phyloP scores from a whole-genome alignment of 2,113 vertebrate genomes.

The Scomber scombrus region DNA sequence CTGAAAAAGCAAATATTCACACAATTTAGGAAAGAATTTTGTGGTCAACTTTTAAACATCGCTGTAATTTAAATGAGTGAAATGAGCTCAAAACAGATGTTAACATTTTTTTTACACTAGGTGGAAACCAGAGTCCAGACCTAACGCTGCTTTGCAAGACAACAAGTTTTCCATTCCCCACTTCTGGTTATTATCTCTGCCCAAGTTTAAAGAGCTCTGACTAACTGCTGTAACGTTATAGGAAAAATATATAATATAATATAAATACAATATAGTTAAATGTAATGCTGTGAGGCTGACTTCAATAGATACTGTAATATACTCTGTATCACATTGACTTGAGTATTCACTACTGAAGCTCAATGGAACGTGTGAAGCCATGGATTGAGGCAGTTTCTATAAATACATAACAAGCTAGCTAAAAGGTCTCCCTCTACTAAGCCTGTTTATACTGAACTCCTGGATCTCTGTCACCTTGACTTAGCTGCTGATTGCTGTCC shows the following conservation, averaged over 20 bases:
- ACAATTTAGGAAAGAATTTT: not conserved
- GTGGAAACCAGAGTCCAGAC: conserved; percentile 7
- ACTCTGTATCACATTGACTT: not conserved
- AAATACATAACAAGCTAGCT: conserved; percentile 27
- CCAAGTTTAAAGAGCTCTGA: not conserved
- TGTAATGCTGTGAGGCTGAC: not conserved
- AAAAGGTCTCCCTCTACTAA: conserved; percentile 15
- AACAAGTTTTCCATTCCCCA: not conserved
- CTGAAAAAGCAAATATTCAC: not conserved
- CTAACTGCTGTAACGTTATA: not conserved
- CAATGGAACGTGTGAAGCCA: conserved; percentile 10
- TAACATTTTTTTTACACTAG: conserved; percentile 11
- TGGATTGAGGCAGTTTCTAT: conserved; percentile 22
- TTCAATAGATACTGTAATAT: not conserved
- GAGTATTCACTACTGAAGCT: not conserved
- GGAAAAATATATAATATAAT: too few species aligned
- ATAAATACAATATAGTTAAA: not conserved
- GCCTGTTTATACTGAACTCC: not conserved
- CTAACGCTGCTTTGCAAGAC: conserved; percentile 1
- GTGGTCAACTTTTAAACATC: not conserved
- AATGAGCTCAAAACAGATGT: not conserved
- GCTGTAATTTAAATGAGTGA: not conserved
- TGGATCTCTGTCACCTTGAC: conserved; percentile 46
- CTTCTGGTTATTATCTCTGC: not conserved
- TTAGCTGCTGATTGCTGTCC: not conserved